Evolutionary conservation across 2,888 invertebrate species (phyloP), one percentile per base, ranked within the genome.

Genomic region (Cataglyphis altisquamis): DNA sequence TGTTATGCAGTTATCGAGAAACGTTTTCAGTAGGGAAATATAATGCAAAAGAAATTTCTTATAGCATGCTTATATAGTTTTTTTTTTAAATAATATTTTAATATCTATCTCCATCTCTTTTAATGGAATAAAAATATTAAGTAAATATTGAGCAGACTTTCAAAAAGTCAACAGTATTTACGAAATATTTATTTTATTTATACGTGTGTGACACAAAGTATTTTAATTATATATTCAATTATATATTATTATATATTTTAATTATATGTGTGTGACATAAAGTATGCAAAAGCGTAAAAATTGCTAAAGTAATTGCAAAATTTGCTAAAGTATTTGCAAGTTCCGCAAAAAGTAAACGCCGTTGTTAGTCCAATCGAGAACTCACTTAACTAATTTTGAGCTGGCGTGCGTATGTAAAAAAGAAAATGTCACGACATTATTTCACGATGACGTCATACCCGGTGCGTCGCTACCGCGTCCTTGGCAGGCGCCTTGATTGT

Each of bases 391-490:
- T 39, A 63, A 78, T 78, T 64, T 82, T 63, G 29, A 52, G 55
- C 39, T 39, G 52, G 10, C 48, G 52, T n/a, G 15, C 48, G 52
- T 29, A 52, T 39, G 45, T 72, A 63, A 72, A 72, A 78, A 77
- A 77, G 10, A 29, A 77, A 70, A 67, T 45, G 72, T 72, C 73
- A 18, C 45, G 45, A 72, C 78, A 72, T 72, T 80, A 45, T 80
- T 72, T 80, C 29, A 48, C 45, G 78, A 80, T 80, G 78, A 80
- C 60, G 60, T 18, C 78, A 78, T 48, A 36, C 68, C 29, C 18
- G 41, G 9, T n/a, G 21, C 32, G 45, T 67, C 39, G 18, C 6
- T 12, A 25, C 5, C 15, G n/a, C 48, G 72, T 78, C 73, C 78
- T 80, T 80, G 78, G n/a, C 25, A 12, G 29, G 15, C 57, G 32